These are phyloP conservation scores for Protobothrops mucrosquamatus DNA, from an alignment of 2,113 vertebrate species.

Conservation along the genomic window DNA sequence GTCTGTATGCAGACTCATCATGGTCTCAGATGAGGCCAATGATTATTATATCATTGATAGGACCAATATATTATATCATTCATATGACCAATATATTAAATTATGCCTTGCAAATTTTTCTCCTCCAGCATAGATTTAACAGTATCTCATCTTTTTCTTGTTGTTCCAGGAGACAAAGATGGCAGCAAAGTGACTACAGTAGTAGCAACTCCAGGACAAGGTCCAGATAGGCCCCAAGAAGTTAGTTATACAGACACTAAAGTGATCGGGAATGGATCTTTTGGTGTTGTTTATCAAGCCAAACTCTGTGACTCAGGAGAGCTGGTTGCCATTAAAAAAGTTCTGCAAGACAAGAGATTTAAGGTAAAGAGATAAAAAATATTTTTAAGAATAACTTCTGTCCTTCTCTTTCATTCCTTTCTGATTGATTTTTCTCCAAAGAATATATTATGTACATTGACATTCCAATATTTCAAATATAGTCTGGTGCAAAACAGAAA, in stretches of 20 bases:
- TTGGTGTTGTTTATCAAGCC: constrained; percentile 98
- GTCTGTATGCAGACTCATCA: neutral
- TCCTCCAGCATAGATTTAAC: neutral
- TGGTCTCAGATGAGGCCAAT: neutral
- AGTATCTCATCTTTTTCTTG: constrained; percentile 1
- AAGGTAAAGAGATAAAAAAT: constrained; percentile 80
- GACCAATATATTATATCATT: neutral
- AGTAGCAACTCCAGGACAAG: constrained; percentile 96
- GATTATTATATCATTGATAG: neutral
- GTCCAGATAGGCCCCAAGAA: constrained; percentile 96
- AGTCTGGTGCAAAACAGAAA: neutral
- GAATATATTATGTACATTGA: neutral
- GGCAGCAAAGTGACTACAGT: constrained; percentile 98
- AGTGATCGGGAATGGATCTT: constrained; percentile 98
- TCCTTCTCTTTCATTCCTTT: constrained; percentile 4
- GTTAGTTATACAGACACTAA: constrained; percentile 99
- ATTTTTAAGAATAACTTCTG: neutral
- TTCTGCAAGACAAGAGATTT: constrained; percentile 98
- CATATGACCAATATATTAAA: neutral
- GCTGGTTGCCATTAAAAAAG: constrained; percentile 98
- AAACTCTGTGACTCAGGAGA: constrained; percentile 98
- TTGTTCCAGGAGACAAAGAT: constrained; percentile 90
- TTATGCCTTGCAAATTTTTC: neutral
- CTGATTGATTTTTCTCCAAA: constrained; percentile 8
- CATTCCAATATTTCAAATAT: neutral